Evolutionary conservation across 2,113 vertebrate species (phyloP).

Genomic region (Cinclus mexicanus): DNA sequence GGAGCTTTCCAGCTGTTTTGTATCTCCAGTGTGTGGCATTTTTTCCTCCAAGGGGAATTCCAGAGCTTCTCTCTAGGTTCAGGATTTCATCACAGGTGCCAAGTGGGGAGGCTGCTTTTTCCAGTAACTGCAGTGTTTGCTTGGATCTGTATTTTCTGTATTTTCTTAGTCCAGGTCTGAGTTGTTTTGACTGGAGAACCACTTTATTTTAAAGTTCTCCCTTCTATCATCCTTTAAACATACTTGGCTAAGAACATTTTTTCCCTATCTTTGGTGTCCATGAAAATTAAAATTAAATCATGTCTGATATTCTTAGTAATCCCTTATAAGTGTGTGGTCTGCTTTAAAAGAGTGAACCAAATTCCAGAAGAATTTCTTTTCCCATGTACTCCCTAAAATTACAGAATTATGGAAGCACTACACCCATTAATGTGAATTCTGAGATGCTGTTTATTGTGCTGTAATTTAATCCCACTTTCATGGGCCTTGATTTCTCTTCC

Average conservation of each 20-base stretch:
- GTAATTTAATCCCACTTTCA: background rate
- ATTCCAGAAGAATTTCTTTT: background rate
- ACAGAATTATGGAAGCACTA: background rate
- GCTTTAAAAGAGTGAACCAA: background rate
- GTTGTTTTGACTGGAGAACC: background rate
- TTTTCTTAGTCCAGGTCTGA: background rate
- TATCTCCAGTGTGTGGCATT: background rate
- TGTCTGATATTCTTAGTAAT: background rate
- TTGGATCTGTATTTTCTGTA: background rate
- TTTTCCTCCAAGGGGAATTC: conserved; percentile 44
- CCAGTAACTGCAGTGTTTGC: background rate
- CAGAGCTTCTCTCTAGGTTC: background rate
- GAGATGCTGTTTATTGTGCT: background rate
- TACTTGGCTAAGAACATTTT: background rate
- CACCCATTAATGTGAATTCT: background rate
- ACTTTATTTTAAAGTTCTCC: background rate
- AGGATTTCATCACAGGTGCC: background rate
- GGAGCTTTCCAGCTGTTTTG: conserved; percentile 36
- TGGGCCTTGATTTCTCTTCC: background rate
- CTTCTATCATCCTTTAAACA: background rate
- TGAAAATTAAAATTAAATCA: background rate
- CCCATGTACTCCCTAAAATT: background rate
- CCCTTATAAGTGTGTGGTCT: background rate
- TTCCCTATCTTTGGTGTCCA: background rate
- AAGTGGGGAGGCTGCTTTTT: background rate